Evolutionary conservation across 2,113 vertebrate species (phyloP).

Genomic region (Aptenodytes forsteri): DNA sequence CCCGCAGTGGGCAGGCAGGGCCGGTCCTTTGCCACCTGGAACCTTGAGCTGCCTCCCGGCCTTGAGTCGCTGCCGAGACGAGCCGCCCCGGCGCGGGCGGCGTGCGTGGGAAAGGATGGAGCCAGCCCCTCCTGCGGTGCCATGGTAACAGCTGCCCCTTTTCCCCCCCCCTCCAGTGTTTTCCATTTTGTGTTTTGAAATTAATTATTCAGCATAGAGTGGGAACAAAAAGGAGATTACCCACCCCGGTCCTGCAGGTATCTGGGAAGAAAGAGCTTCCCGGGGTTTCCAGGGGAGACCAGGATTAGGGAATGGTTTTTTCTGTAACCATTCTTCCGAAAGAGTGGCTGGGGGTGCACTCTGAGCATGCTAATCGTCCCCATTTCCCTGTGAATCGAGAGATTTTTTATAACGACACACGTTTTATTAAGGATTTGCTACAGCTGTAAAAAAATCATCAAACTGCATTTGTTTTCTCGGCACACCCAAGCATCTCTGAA

Average conservation of each 20-base stretch:
- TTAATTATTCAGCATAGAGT: background rate
- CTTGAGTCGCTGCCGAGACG: background rate
- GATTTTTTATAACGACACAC: background rate
- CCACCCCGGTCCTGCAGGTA: background rate
- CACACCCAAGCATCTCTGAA: too few relatives aligned
- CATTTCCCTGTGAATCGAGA: fast-evolving
- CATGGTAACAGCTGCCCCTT: background rate
- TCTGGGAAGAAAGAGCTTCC: background rate
- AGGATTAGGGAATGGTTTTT: background rate
- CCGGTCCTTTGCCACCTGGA: background rate
- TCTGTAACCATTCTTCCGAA: background rate
- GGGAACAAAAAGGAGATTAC: background rate
- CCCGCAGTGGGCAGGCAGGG: too few relatives aligned
- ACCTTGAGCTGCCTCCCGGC: background rate
- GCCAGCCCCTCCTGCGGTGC: background rate
- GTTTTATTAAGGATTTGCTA: background rate
- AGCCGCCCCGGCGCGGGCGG: background rate
- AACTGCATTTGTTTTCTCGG: background rate
- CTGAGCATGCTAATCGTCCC: background rate
- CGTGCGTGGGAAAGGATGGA: background rate
- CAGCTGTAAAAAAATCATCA: background rate
- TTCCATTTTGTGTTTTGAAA: background rate
- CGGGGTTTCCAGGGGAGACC: background rate
- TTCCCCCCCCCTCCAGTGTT: background rate
- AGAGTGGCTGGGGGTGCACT: background rate